Evolutionary conservation across 2,888 invertebrate genomes (phyloP).

Genomic region (Platycheirus albimanus): DNA sequence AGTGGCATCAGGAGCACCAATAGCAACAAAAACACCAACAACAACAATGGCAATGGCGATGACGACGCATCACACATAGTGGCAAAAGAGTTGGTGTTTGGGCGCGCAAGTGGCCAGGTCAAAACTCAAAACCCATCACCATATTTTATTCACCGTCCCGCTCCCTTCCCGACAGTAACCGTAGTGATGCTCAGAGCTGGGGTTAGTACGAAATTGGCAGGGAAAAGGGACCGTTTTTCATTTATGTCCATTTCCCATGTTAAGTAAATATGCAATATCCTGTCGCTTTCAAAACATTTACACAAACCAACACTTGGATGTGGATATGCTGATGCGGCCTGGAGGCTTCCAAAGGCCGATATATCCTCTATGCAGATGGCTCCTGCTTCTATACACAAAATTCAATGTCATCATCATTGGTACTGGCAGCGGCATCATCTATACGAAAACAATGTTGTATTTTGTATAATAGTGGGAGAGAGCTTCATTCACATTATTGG

Average conservation of each 20-base stretch:
- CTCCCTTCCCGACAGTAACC: too few relatives aligned
- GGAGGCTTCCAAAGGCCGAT: slow-evolving; percentile 67
- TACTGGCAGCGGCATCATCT: slow-evolving; percentile 9
- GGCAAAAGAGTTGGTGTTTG: slow-evolving; percentile 21
- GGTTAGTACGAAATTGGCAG: slow-evolving; percentile 42
- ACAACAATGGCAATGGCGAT: not conserved
- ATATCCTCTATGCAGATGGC: slow-evolving; percentile 69
- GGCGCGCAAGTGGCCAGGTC: slow-evolving; percentile 61
- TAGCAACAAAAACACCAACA: slow-evolving; percentile 45
- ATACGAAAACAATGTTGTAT: slow-evolving; percentile 3
- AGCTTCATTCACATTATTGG: slow-evolving; percentile 57
- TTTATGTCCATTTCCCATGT: slow-evolving; percentile 76
- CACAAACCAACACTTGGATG: slow-evolving; percentile 64
- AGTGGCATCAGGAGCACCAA: slow-evolving; percentile 37
- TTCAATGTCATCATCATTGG: slow-evolving; percentile 62
- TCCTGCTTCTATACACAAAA: slow-evolving; percentile 12
- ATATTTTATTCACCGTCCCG: too few relatives aligned
- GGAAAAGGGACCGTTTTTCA: slow-evolving; percentile 70
- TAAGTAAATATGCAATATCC: slow-evolving; percentile 76
- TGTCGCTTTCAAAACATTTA: slow-evolving; percentile 74
- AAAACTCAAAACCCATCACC: slow-evolving; percentile 47
- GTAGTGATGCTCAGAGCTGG: too few relatives aligned
- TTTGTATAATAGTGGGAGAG: too few relatives aligned
- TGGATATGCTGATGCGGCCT: slow-evolving; percentile 60
- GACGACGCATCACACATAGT: too few relatives aligned